A percentile compares a stretch with the other conserved stretches of the same genome.
Conservation (phyloP, 2,888 invertebrate genomes). For the Neoscelio sp. region DNA sequence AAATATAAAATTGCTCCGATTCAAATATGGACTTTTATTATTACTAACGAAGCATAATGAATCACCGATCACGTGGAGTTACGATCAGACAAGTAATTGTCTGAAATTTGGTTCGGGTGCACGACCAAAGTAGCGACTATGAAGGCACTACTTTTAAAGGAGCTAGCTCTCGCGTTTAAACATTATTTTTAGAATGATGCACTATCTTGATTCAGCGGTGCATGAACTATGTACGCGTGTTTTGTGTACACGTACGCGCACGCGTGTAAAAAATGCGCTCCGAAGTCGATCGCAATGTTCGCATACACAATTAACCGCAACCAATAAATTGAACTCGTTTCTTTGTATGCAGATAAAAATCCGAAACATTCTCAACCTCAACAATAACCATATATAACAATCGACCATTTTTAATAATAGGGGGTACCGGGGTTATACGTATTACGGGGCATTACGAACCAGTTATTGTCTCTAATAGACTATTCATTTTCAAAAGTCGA, state of each 20-base stretch:
- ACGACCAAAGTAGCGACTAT: constrained; percentile 77
- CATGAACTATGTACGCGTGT: constrained; percentile 67
- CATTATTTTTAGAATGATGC: constrained; percentile 82
- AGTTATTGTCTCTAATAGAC: no score
- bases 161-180: constrained; percentile 59
- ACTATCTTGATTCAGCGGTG: constrained; percentile 80
- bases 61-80: constrained; percentile 5
- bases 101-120: constrained; percentile 75
- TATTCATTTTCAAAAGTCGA: no score
- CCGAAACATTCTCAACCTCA: constrained; percentile 21
- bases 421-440: no score
- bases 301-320: constrained; percentile 57
- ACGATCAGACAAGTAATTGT: constrained; percentile 46
- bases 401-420: no score
- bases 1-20: no score
- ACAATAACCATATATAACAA: constrained; percentile 55
- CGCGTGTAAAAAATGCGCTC: constrained; percentile 35
- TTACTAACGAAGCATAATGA: no score
- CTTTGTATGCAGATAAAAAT: constrained; percentile 42
- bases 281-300: constrained; percentile 33
- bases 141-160: constrained; percentile 66
- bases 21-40: no score
- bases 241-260: constrained; percentile 15
- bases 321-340: constrained; percentile 55
- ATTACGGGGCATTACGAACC: no score